Base-by-base conservation (phyloP, 2,797 vertebrate species). In the Valencia hispanica region DNA sequence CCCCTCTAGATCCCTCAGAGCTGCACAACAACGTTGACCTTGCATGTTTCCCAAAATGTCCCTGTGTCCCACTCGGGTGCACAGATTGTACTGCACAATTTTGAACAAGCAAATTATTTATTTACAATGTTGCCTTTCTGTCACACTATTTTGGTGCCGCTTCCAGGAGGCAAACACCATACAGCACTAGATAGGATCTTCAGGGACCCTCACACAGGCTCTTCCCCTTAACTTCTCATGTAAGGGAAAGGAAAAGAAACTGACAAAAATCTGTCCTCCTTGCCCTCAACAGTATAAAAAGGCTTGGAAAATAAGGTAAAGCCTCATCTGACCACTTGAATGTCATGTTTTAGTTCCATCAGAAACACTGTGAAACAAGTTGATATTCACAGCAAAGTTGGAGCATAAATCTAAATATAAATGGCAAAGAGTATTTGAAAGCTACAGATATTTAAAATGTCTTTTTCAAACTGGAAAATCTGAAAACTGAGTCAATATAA, bases 71-170 rank as follows among this genome's bases (percentile, higher is more conserved):
- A 78, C 68, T 79, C 63, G 14, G 39, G 75, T 69, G 73, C 78
- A 65, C 61, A 63, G 69, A 59, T 81, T 81, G 47, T 61, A 34
- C 77, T 66, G 47, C 71, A 75, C 68, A 76, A 65, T 70, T 80
- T 88, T 77, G 50, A 80, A 80, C 74, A 76, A 81, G 73, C 65
- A 68, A 63, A 90, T 90, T 77, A 89, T 91, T 94, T 91, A 91
- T 93, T 94, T 88, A 92, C 77, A 81, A 77, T 17, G 18, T 74
- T 79, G 77, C 78, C 75, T 80, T 82, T 86, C 66, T 88, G 85
- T 86, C 79, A 55, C 53, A 73, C 69, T 34, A 88, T 63, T 84
- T 83, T 79, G 72, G 74, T 70, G 73, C 74, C 71, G 77, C 87
- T 80, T 89, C 76, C 51, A 68, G 75, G 78, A 81, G 80, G 84